These are phyloP conservation scores for Galerucella nymphaeae DNA, from an alignment of 2,888 invertebrate genomes.

Conservation along the genomic window DNA sequence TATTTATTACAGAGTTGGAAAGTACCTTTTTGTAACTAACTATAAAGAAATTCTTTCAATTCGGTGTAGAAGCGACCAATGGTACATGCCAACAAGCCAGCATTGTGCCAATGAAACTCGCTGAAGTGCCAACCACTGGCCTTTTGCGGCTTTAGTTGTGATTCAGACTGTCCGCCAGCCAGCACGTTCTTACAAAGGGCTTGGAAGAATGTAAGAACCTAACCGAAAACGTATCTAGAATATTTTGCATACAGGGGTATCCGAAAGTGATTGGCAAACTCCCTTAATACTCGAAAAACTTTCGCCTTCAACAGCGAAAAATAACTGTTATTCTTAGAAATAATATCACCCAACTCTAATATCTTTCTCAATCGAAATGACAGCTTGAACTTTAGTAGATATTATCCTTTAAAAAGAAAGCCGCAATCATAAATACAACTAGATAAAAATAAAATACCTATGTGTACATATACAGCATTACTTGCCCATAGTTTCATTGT, in stretches of 20 bases:
- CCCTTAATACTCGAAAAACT: no score
- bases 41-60: background rate
- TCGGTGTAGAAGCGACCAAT: background rate
- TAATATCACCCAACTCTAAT: background rate
- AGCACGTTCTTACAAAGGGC: no score
- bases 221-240: no score
- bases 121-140: no score
- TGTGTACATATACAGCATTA: slow-evolving; percentile 14
- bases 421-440: slow-evolving; percentile 34
- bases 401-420: slow-evolving; percentile 29
- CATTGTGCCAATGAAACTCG: no score
- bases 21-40: background rate
- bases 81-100: no score
- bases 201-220: no score
- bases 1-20: background rate
- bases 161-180: no score
- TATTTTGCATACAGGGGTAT: no score
- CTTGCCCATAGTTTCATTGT: slow-evolving; percentile 29
- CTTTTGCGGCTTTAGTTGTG: no score
- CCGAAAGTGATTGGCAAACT: no score
- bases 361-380: slow-evolving; percentile 27
- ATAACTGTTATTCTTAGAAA: background rate
- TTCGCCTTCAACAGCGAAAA: background rate
- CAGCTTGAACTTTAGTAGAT: slow-evolving; percentile 34
- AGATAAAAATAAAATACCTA: slow-evolving; percentile 35